Percentiles rank a stretch among this genome's conserved stretches.
Conservation (phyloP, 2,113 vertebrate species). For the Erythrolamprus reginae region DNA sequence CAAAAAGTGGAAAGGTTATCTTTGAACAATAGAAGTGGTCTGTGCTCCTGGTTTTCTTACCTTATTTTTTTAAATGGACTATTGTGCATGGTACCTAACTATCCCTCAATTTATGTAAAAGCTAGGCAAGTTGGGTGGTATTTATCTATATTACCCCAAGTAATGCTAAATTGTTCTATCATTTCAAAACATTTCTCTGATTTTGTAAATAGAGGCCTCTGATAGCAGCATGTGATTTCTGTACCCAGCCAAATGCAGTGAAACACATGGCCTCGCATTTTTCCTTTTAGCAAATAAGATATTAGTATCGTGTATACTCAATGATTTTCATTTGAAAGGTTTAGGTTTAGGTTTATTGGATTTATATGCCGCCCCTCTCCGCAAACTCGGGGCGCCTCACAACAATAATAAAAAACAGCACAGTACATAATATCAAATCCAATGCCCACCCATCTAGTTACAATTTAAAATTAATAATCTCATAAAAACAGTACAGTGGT, state of each 20-base stretch:
- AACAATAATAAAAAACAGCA: too few relatives aligned
- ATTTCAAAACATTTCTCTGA: not conserved
- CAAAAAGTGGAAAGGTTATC: conserved; percentile 20
- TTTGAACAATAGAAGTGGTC: conserved; percentile 7
- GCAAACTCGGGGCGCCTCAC: too few relatives aligned
- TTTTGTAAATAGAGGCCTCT: not conserved
- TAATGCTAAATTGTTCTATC: conserved; percentile 1
- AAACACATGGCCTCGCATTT: not conserved
- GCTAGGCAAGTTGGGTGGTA: not conserved
- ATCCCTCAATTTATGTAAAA: not conserved
- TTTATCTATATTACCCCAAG: conserved; percentile 19
- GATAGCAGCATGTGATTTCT: not conserved
- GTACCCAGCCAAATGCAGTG: not conserved
- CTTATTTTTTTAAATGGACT: not conserved
- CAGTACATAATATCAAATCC: too few relatives aligned
- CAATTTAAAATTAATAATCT: too few relatives aligned
- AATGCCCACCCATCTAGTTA: too few relatives aligned
- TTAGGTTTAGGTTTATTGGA: too few relatives aligned
- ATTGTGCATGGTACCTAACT: not conserved
- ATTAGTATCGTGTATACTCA: not conserved
- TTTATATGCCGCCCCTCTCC: too few relatives aligned
- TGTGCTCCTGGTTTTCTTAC: not conserved
- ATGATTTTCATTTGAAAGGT: not conserved
- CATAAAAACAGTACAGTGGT: too few relatives aligned
- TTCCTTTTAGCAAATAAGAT: not conserved